These are phyloP conservation scores for Acrocephalus arundinaceus DNA, from an alignment of 2,113 vertebrate species.

Conservation along the genomic window DNA sequence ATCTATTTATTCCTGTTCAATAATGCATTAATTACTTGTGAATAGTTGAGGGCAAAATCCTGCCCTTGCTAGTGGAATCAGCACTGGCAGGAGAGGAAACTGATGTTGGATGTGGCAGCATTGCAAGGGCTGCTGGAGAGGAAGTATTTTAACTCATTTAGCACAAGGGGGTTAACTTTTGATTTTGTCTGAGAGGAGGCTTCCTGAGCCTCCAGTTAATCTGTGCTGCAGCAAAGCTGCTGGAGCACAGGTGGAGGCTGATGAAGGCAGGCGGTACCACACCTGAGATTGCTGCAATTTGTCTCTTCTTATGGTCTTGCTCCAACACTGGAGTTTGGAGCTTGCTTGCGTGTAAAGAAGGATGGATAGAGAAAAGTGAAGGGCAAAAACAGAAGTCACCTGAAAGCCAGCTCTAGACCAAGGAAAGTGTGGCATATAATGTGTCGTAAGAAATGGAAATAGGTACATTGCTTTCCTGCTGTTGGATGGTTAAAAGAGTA, in stretches of 20 bases:
- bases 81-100: neutral
- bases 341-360: neutral
- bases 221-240: neutral
- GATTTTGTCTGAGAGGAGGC: neutral
- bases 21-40: slow-evolving; percentile 73
- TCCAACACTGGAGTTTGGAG: neutral
- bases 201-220: neutral
- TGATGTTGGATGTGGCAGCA: rapidly evolving
- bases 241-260: neutral
- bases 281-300: neutral
- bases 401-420: rapidly evolving
- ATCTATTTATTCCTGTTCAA: slow-evolving; percentile 78
- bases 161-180: neutral
- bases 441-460: neutral
- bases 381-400: neutral
- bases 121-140: neutral
- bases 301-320: neutral
- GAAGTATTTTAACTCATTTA: neutral
- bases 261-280: rapidly evolving
- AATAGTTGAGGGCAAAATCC: slow-evolving; percentile 67
- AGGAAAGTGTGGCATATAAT: rapidly evolving
- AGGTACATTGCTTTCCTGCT: neutral
- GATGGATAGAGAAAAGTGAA: neutral
- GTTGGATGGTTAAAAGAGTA: neutral
- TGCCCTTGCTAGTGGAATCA: slow-evolving; percentile 10